These are phyloP conservation scores for Hozukius guyotensis DNA, from an alignment of 2,797 vertebrate species.

Conservation along the genomic window DNA sequence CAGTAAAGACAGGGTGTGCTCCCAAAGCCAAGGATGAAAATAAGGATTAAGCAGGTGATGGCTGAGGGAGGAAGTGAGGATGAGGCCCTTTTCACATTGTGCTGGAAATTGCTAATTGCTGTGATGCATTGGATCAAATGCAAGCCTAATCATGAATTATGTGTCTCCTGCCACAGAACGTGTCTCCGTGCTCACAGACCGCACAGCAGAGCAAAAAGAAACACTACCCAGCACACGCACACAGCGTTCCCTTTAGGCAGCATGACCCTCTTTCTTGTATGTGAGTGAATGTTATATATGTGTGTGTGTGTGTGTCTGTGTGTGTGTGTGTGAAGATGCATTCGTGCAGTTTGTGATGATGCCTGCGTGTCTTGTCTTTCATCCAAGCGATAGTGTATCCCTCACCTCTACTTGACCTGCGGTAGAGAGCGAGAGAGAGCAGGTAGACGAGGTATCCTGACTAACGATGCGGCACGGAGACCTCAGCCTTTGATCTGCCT, in stretches of 20 bases:
- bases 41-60: constrained; percentile 71
- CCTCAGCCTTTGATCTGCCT: constrained; percentile 66
- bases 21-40: constrained; percentile 66
- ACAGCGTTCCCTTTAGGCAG: not conserved
- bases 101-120: constrained; percentile 58
- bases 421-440: constrained; percentile 42
- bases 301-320: not conserved
- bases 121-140: constrained; percentile 58
- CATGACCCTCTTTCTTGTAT: not conserved
- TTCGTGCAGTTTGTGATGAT: constrained; percentile 27
- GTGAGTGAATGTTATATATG: constrained; percentile 10
- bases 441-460: constrained; percentile 51
- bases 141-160: constrained; percentile 45
- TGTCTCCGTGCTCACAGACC: constrained; percentile 4
- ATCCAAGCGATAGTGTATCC: constrained; percentile 67
- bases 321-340: constrained; percentile 13
- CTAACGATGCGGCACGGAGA: constrained; percentile 54
- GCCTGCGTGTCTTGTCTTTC: constrained; percentile 51
- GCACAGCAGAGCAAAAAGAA: constrained; percentile 24
- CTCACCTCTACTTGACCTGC: constrained; percentile 72
- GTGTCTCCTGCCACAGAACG: constrained; percentile 28
- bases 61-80: constrained; percentile 53
- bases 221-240: not conserved
- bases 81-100: constrained; percentile 46
- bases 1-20: constrained; percentile 63